phyloP scores from a whole-genome alignment of 2,113 vertebrate species.

The Spea multiplicata region DNA sequence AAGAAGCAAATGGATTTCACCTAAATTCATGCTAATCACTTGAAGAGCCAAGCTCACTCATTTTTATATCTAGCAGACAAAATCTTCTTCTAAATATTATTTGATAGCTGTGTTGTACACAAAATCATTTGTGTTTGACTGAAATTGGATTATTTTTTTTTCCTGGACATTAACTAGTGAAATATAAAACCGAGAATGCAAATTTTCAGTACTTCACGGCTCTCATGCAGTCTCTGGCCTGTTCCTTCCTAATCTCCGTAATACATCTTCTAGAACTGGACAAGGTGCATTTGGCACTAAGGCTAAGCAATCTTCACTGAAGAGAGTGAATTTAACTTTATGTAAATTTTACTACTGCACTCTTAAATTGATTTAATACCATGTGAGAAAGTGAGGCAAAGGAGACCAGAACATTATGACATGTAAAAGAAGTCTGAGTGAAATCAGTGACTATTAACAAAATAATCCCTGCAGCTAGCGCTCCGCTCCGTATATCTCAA shows the following conservation, averaged over 20 bases:
- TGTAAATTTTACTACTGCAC: too few species aligned
- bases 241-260: constrained; percentile 34
- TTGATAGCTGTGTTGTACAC: constrained; percentile 36
- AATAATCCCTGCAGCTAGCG: too few species aligned
- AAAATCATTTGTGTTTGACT: constrained; percentile 25
- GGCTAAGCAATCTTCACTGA: constrained; percentile 25
- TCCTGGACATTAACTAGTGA: constrained; percentile 42
- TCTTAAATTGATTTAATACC: too few species aligned
- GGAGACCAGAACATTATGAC: too few species aligned
- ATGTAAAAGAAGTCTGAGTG: too few species aligned
- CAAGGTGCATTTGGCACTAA: constrained; percentile 12
- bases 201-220: constrained; percentile 21
- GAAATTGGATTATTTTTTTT: constrained; percentile 41
- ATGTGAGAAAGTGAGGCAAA: too few species aligned
- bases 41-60: constrained; percentile 46
- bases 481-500: too few species aligned
- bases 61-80: constrained; percentile 40
- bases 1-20: constrained; percentile 51
- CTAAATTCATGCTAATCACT: constrained; percentile 46
- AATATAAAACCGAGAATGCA: constrained; percentile 46
- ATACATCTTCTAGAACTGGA: constrained; percentile 35
- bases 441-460: too few species aligned
- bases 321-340: constrained; percentile 15
- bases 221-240: constrained; percentile 8
- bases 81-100: constrained; percentile 45